phyloP scores from a whole-genome alignment of 2,888 invertebrate species.

The Lepas anatifera region DNA sequence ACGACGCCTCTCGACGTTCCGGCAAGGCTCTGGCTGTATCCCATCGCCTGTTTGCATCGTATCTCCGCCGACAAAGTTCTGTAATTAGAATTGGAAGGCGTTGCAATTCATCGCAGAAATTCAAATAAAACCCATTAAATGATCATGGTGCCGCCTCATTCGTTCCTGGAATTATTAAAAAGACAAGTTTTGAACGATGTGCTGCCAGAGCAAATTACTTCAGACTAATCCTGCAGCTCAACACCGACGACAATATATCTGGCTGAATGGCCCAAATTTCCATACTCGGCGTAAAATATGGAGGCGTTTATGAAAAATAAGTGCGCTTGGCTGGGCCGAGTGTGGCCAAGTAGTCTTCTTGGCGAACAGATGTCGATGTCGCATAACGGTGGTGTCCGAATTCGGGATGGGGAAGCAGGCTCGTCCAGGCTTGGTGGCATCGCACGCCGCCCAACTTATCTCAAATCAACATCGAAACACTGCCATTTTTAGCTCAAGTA shows the following conservation, averaged over 20 bases:
- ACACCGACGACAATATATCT: slow-evolving; percentile 5
- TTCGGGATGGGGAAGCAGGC: too few species aligned
- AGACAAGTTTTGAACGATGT: slow-evolving; percentile 11
- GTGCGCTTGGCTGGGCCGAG: neutral
- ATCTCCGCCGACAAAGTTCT: neutral
- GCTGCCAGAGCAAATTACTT: neutral
- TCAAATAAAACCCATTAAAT: slow-evolving; percentile 3
- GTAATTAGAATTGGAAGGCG: slow-evolving; percentile 6
- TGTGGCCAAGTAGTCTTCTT: neutral
- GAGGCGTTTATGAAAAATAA: slow-evolving; percentile 11
- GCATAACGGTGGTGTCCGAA: too few species aligned
- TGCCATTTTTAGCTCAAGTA: too few species aligned
- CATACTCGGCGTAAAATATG: slow-evolving; percentile 6
- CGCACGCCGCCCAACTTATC: too few species aligned
- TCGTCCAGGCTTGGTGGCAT: too few species aligned
- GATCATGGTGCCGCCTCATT: neutral
- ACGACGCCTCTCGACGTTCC: neutral
- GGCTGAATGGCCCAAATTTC: slow-evolving; percentile 5
- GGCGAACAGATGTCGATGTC: neutral
- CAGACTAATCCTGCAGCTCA: neutral
- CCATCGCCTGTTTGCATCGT: neutral
- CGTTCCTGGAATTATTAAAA: neutral
- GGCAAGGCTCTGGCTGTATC: too few species aligned
- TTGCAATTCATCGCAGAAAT: slow-evolving; percentile 7
- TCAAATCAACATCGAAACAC: too few species aligned